Conservation (phyloP, 2,113 vertebrate species). For the Okapia johnstoni region DNA sequence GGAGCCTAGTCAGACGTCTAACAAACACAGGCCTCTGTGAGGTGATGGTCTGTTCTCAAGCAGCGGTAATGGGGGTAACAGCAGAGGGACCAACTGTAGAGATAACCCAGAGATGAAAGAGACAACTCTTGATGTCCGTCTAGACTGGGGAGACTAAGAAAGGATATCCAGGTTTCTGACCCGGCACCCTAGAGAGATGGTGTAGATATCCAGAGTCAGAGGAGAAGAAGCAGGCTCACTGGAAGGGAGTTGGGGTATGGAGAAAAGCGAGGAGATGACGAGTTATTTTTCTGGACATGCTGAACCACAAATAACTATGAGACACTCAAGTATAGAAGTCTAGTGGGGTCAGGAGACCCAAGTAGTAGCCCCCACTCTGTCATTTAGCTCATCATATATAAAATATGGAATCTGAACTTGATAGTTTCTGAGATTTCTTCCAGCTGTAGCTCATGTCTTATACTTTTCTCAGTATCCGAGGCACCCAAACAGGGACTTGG, state of each 20-base stretch:
- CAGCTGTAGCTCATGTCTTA: neutral
- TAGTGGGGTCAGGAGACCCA: neutral
- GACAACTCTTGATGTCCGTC: neutral
- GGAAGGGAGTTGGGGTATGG: too few relatives aligned
- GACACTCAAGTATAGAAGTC: neutral
- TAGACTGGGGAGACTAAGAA: neutral
- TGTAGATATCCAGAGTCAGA: neutral
- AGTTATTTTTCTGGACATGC: neutral
- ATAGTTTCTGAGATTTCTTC: neutral
- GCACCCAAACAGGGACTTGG: neutral
- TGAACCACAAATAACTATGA: neutral
- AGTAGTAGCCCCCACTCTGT: neutral
- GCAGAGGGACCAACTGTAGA: neutral
- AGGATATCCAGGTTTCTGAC: neutral
- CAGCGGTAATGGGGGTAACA: neutral
- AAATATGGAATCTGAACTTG: neutral
- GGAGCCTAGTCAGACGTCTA: neutral
- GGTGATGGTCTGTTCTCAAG: neutral
- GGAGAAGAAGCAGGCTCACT: neutral
- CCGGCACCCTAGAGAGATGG: neutral
- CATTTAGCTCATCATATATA: neutral
- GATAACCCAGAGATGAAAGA: neutral
- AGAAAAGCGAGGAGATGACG: neutral
- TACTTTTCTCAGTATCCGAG: neutral
- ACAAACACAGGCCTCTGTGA: neutral